Percentiles rank a stretch among this genome's conserved stretches.
phyloP scores from a whole-genome alignment of 2,888 invertebrate genomes.

The Tanypteryx hageni region DNA sequence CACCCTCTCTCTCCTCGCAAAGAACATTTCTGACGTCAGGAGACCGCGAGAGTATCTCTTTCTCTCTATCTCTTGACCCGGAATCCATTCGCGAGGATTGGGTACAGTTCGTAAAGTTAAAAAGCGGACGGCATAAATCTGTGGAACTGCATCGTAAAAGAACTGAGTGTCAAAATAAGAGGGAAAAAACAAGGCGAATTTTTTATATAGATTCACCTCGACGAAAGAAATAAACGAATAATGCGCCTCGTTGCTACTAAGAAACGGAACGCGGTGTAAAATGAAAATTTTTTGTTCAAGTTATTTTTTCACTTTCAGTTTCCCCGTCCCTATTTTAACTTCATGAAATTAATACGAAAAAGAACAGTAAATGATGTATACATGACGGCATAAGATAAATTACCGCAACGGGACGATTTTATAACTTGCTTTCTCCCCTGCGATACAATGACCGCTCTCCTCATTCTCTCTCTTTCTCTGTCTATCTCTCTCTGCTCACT shows the following conservation, averaged over 20 bases:
- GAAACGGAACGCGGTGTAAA: neutral
- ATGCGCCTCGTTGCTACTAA: neutral
- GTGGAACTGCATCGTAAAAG: neutral
- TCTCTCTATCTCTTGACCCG: neutral
- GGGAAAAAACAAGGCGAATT: neutral
- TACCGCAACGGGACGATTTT: slow-evolving; percentile 2
- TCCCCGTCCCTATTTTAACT: neutral
- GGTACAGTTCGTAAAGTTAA: slow-evolving; percentile 32
- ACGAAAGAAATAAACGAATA: neutral
- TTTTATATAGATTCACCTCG: neutral
- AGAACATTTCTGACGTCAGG: neutral
- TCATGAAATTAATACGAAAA: neutral
- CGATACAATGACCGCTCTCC: neutral
- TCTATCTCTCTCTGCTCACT: neutral
- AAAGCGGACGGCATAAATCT: slow-evolving; percentile 18
- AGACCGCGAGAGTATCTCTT: neutral
- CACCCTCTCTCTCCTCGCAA: neutral
- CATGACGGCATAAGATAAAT: neutral
- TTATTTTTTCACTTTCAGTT: neutral
- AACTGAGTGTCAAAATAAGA: neutral
- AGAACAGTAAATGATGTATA: neutral
- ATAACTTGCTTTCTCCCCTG: neutral
- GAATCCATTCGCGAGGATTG: slow-evolving; percentile 24
- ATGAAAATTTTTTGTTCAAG: neutral
- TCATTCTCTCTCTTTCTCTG: neutral